Conservation (phyloP, 2,113 vertebrate species). For the Erpornis zantholeuca region DNA sequence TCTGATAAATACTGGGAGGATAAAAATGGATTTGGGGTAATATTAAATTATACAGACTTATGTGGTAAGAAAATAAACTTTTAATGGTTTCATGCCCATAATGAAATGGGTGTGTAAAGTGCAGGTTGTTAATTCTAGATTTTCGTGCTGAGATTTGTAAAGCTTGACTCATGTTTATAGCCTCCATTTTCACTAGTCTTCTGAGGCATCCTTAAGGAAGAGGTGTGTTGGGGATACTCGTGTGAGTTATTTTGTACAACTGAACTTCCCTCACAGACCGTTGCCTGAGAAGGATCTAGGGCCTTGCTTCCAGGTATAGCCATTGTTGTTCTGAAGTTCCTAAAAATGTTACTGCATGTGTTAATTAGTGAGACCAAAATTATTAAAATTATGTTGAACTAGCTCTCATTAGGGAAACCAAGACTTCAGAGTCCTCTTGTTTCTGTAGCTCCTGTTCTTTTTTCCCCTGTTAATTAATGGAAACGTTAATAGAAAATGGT, state of each 20-base stretch:
- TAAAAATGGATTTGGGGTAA: not conserved
- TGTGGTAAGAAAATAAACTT: not conserved
- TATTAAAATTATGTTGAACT: not conserved
- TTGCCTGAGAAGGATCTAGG: not conserved
- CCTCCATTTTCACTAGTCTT: not conserved
- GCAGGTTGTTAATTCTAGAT: not conserved
- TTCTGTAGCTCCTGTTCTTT: not conserved
- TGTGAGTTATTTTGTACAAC: not conserved
- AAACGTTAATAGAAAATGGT: not conserved
- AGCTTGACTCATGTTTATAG: not conserved
- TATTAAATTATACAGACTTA: not conserved
- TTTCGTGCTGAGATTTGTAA: not conserved
- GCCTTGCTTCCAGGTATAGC: not conserved
- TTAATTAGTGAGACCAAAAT: not conserved
- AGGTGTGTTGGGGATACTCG: not conserved
- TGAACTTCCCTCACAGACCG: not conserved
- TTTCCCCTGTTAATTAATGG: not conserved
- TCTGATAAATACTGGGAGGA: not conserved
- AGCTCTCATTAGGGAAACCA: constrained; percentile 2
- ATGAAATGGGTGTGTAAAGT: not conserved
- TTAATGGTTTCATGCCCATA: not conserved
- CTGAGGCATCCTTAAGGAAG: not conserved
- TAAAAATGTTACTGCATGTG: not conserved
- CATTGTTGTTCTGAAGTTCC: not conserved
- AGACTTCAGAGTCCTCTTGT: not conserved